Evolutionary conservation across 2,888 invertebrate species (phyloP), one percentile per base, ranked within the genome.

Genomic region (Brachyptera risi): DNA sequence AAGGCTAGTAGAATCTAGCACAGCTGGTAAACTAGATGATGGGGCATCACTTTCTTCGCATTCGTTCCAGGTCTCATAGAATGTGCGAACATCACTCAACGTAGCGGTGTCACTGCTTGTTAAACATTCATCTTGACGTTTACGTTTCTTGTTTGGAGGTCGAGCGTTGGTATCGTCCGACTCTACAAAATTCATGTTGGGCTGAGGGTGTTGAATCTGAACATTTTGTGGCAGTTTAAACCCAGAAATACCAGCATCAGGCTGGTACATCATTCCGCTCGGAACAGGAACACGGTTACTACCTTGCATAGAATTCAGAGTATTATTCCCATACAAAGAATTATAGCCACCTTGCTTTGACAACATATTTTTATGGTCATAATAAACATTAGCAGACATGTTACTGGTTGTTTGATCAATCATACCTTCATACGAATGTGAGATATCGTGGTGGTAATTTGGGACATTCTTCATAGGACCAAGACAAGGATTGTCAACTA

Each of bases 401-500:
- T n/a, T n/a, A 17, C 44, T 4, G 19, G 17, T 7, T 11, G 17
- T 44, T 11, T 19, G 44, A 7, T 19, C 19, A 21, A 44, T 11
- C 44, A 44, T 44, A 21, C 21, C 21, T 44, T 44, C 19, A 44
- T 44, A 44, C 9, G 23, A 21, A 3, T 19, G 35, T 2, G 5
- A 13, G 17, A 54, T 35, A 9, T 37, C 21, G 17, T 19, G 13
- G 21, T 54, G 19, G 37, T 37, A 19, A 9, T 21, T 17, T 7
- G 19, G 37, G 2, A 7, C 37, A 37, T 35, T 19, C 7, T 54
- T 35, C 17, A 5, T 31, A 7, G 31, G 5, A 31, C 7, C 7
- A 31, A 11, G 31, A 11, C 31, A 31, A 31, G 54, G 35, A 5
- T 54, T 54, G 35, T 54, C 54, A 17, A 54, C 54, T 11, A 54